Percentiles rank a stretch among this genome's conserved stretches.
phyloP scores from a whole-genome alignment of 2,888 invertebrate species.

The Meteorus colon region DNA sequence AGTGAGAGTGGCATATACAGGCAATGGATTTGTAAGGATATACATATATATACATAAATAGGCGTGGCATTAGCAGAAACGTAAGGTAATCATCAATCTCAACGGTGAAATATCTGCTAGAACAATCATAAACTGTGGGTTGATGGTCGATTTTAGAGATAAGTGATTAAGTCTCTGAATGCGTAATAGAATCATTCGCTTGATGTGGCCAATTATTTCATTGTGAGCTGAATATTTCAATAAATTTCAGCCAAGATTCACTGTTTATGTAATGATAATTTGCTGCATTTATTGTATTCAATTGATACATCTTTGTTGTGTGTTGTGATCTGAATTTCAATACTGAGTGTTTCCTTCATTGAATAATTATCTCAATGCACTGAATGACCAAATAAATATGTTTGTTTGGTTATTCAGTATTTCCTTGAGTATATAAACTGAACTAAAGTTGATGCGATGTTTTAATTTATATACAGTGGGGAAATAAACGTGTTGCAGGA shows the following conservation, averaged over 20 bases:
- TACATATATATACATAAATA: background rate
- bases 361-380: no score
- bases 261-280: no score
- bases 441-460: background rate
- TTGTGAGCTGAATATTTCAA: no score
- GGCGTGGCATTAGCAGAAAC: slow-evolving; percentile 56
- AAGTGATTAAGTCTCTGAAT: background rate
- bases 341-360: no score
- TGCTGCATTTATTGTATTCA: no score
- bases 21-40: background rate
- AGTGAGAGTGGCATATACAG: slow-evolving; percentile 38
- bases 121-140: slow-evolving; percentile 38
- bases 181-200: background rate
- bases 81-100: slow-evolving; percentile 63
- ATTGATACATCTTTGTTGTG: no score
- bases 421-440: background rate
- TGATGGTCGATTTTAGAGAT: background rate
- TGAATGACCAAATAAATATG: no score
- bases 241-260: no score
- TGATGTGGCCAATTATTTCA: background rate
- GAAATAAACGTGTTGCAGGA: background rate
- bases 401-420: background rate
- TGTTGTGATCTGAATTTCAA: no score
- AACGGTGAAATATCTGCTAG: slow-evolving; percentile 60
- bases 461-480: background rate